These are phyloP conservation scores for Drosophila barbarae DNA, from an alignment of 2,888 invertebrate species.

Conservation along the genomic window DNA sequence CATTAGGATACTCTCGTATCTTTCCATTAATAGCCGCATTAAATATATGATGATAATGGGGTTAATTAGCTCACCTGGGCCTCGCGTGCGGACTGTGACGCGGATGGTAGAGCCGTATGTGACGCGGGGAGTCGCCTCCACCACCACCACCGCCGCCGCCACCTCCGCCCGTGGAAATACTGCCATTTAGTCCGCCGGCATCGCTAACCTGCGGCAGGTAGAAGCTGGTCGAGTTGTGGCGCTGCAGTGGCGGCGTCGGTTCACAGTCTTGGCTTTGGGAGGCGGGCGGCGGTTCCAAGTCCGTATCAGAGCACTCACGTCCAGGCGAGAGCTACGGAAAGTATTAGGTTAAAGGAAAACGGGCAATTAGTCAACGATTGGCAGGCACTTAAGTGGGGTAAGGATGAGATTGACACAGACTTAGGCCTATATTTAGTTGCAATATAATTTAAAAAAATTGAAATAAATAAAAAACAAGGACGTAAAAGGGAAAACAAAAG, in stretches of 20 bases:
- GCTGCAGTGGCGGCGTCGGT: constrained; percentile 92
- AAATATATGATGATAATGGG: neutral
- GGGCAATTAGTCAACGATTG: constrained; percentile 18
- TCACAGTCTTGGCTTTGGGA: constrained; percentile 96
- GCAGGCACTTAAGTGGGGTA: neutral
- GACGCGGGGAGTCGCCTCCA: constrained; percentile 81
- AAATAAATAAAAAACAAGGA: constrained; percentile 7
- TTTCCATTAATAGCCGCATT: neutral
- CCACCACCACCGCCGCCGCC: constrained; percentile 43
- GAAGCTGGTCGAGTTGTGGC: constrained; percentile 92
- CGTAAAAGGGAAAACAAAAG: neutral
- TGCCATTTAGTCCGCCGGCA: constrained; percentile 62
- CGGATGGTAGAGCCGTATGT: constrained; percentile 80
- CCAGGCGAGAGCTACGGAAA: constrained; percentile 87
- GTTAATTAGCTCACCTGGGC: constrained; percentile 81
- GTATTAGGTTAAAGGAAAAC: constrained; percentile 1
- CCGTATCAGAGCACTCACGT: constrained; percentile 89
- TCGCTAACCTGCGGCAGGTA: constrained; percentile 86
- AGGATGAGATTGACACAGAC: constrained; percentile 44
- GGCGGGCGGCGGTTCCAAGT: constrained; percentile 93
- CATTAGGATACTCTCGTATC: neutral
- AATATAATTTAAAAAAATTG: constrained; percentile 25
- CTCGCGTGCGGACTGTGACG: constrained; percentile 91
- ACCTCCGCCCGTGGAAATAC: constrained; percentile 62
- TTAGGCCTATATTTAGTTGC: constrained; percentile 46